phyloP scores from a whole-genome alignment of 2,888 invertebrate genomes.

The Cyrtodaria siliqua region DNA sequence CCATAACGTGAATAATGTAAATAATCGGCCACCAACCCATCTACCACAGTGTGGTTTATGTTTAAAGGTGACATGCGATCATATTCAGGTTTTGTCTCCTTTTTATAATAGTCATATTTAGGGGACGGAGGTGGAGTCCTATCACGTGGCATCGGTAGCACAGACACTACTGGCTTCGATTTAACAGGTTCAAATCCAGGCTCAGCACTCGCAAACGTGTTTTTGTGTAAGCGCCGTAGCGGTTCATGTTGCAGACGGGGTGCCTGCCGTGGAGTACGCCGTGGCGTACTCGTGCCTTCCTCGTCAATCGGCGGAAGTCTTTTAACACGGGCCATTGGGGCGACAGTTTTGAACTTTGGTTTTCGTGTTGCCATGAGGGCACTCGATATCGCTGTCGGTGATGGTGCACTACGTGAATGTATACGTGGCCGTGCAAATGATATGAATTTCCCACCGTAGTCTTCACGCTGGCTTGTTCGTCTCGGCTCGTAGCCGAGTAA shows the following conservation, averaged over 20 bases:
- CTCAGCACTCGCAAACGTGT: constrained; percentile 13
- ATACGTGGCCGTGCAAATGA: constrained; percentile 16
- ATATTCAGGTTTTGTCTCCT: neutral
- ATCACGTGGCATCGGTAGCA: constrained; percentile 41
- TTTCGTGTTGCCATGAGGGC: constrained; percentile 52
- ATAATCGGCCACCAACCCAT: constrained; percentile 76
- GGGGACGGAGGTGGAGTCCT: constrained; percentile 25
- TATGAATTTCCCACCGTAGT: constrained; percentile 29
- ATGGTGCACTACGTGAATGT: neutral
- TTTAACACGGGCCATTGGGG: constrained; percentile 43
- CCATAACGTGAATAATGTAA: constrained; percentile 73
- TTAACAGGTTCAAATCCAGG: constrained; percentile 17
- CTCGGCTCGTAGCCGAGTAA: constrained; percentile 61
- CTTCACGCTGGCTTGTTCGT: constrained; percentile 12
- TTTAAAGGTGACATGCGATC: constrained; percentile 19
- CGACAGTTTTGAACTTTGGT: constrained; percentile 40
- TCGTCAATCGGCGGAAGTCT: constrained; percentile 72
- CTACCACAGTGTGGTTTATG: constrained; percentile 66
- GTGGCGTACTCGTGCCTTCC: constrained; percentile 48
- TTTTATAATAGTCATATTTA: constrained; percentile 7
- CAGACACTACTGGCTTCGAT: constrained; percentile 49
- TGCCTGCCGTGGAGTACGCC: neutral
- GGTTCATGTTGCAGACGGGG: constrained; percentile 11
- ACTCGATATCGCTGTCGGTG: too few relatives aligned
- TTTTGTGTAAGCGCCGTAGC: constrained; percentile 39